Base-by-base conservation (phyloP, 1,140 invertebrate genomes). In the Meloidogyne floridensis region DNA sequence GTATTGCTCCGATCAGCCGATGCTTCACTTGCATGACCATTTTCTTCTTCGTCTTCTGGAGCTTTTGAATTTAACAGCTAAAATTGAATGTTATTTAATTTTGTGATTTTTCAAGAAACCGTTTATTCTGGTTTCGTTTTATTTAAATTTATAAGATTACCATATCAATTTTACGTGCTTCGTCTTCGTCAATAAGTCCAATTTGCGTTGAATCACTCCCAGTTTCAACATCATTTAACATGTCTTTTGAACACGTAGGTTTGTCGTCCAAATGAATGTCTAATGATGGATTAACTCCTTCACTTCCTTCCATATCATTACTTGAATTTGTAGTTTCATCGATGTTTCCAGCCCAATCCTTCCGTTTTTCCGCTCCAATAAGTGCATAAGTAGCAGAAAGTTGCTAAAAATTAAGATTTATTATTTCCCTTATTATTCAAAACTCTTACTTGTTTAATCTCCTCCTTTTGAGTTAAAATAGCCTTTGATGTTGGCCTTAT, bases 151-250 rank as follows among this genome's bases (percentile, higher is more conserved):
- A 73, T 18, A 9, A 78, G 77, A 59, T 77, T 77, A 80, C 80
- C 56, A 43, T 77, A 42, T 80, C 80, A 56, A 80, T 80, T 53
- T 80, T 74, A 18, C 80, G 71, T 0, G 80, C 80, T 47, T 80
- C 80, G 11, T 80, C 80, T 51, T 77, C 80, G 6, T 75, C 71
- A 74, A 77, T 72, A 6, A 78, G 10, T 18, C 54, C 53, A 79
- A 71, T 43, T 15, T 53, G 32, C 42, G 9, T 56, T 5, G n/a
- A 43, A 75, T 54, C 80, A 13, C 18, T 51, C 2, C 2, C 53
- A 77, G 11, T 42, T 18, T 18, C n/a, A 10, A 59, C 72, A 15
- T 47, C 11, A 59, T 47, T 15, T 3, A 20, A 43, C 13, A 51
- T 4, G 3, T 75, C 53, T 53, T 75, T 75, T 10, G 73, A 54